Conservation (phyloP, 2,888 invertebrate genomes). For the Platynereis dumerilii region DNA sequence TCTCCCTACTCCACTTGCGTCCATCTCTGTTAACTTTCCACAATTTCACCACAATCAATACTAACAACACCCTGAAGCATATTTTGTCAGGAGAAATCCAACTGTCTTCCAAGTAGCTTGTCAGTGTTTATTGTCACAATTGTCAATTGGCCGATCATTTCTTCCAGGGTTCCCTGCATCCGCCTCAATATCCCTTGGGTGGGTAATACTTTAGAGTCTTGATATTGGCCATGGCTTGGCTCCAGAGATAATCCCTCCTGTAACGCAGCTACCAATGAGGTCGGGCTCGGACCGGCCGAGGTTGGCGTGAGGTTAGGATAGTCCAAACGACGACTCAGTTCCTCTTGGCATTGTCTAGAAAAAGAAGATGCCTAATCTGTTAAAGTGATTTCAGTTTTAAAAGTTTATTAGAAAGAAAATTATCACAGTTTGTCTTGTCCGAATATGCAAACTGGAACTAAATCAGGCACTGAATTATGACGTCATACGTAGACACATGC, state of each 20-base stretch:
- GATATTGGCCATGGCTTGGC: constrained; percentile 19
- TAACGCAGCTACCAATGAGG: not conserved
- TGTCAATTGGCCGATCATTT: constrained; percentile 36
- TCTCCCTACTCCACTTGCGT: too few species aligned
- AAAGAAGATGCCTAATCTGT: not conserved
- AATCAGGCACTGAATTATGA: too few species aligned
- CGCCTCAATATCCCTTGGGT: constrained; percentile 43
- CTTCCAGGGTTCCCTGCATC: constrained; percentile 43
- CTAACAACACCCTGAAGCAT: too few species aligned
- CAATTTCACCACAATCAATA: too few species aligned
- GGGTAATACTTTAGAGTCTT: constrained; percentile 28
- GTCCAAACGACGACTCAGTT: constrained; percentile 23
- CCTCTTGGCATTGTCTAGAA: constrained; percentile 2
- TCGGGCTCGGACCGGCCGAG: not conserved
- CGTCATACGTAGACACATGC: too few species aligned
- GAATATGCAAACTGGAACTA: too few species aligned
- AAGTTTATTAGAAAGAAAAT: too few species aligned
- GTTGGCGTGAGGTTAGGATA: constrained; percentile 38
- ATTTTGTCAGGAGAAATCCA: not conserved
- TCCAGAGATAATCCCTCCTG: constrained; percentile 16
- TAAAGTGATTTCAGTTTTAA: too few species aligned
- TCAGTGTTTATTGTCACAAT: constrained; percentile 37
- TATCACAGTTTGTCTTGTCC: too few species aligned
- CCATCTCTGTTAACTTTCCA: too few species aligned
- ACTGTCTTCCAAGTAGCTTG: constrained; percentile 11